Percentiles rank a stretch among this genome's conserved stretches.
Conservation (phyloP, 1,140 invertebrate genomes). For the Diprion similis region DNA sequence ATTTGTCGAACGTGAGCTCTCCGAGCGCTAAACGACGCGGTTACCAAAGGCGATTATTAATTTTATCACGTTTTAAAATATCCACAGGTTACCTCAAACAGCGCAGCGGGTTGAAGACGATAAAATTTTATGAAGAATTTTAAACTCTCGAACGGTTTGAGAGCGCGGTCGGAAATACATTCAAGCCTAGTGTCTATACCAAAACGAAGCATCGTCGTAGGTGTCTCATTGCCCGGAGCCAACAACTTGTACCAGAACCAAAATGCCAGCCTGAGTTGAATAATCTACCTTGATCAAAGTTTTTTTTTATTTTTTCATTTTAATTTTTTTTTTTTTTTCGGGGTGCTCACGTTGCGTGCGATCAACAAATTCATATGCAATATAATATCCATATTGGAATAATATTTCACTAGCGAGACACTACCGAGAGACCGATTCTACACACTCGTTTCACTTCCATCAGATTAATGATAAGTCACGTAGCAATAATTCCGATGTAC, state of each 20-base stretch:
- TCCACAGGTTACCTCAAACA: conserved; percentile 2
- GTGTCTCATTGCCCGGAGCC: background rate
- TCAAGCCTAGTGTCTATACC: background rate
- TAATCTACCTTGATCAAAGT: background rate
- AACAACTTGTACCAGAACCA: background rate
- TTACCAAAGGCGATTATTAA: background rate
- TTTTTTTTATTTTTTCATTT: background rate
- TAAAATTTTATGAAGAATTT: conserved; percentile 5
- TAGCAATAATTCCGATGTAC: too few species aligned
- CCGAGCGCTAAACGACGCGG: too few species aligned
- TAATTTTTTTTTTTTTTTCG: background rate
- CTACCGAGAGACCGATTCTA: too few species aligned
- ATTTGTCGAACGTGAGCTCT: too few species aligned
- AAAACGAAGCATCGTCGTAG: background rate
- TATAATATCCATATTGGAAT: too few species aligned
- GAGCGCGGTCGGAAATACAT: background rate
- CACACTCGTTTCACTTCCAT: too few species aligned
- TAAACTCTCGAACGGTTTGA: background rate
- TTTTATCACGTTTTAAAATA: conserved; percentile 1
- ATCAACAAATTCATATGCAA: too few species aligned
- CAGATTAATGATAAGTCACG: too few species aligned
- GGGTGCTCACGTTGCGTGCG: too few species aligned
- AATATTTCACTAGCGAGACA: too few species aligned
- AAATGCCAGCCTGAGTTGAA: background rate
- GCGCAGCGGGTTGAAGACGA: background rate